phyloP scores from a whole-genome alignment of 2,888 invertebrate species.

The Archips xylosteana region DNA sequence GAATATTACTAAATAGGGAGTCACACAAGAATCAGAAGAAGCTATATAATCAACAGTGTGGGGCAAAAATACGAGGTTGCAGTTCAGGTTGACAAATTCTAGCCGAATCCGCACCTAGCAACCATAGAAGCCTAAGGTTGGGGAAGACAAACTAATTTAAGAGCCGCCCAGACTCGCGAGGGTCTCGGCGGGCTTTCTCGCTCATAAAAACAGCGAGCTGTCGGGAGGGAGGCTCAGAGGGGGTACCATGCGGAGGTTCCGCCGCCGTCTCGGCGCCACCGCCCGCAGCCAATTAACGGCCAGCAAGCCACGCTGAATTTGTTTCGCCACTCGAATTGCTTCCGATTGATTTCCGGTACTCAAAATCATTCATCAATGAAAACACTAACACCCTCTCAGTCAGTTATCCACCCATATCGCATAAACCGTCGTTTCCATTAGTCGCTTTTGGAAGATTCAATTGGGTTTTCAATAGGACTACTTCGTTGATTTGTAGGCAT shows the following conservation, averaged over 20 bases:
- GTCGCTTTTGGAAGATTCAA: slow-evolving; percentile 3
- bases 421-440: slow-evolving; percentile 39
- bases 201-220: slow-evolving; percentile 79
- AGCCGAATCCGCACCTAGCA: slow-evolving; percentile 57
- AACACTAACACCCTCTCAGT: slow-evolving; percentile 49
- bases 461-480: slow-evolving; percentile 4
- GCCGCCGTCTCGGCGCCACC: slow-evolving; percentile 85
- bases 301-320: slow-evolving; percentile 81
- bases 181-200: slow-evolving; percentile 74
- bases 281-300: slow-evolving; percentile 85
- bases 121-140: slow-evolving; percentile 56
- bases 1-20: background rate
- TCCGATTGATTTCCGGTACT: slow-evolving; percentile 81
- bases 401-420: slow-evolving; percentile 45
- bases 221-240: slow-evolving; percentile 67
- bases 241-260: slow-evolving; percentile 83
- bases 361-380: slow-evolving; percentile 58
- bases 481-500: background rate
- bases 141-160: slow-evolving; percentile 75
- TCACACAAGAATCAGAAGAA: background rate
- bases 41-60: background rate
- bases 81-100: slow-evolving; percentile 28
- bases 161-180: slow-evolving; percentile 72
- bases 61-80: background rate
- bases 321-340: slow-evolving; percentile 81